Base-by-base conservation (phyloP, 2,113 vertebrate genomes). In the Eurystomus gularis region DNA sequence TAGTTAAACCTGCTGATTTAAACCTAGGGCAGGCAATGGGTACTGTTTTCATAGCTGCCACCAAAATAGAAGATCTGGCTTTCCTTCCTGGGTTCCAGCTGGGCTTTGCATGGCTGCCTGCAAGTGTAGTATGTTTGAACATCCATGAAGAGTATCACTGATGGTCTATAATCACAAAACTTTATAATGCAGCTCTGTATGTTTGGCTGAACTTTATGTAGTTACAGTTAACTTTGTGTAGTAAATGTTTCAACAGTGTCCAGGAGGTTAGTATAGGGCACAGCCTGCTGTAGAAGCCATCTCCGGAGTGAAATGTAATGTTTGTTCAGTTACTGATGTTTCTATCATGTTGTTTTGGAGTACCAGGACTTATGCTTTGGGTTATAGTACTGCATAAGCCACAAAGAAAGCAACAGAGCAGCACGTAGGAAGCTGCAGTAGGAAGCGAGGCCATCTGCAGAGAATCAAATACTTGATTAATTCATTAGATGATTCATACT, bases 401-500 rank as follows among this genome's bases (percentile, higher is more conserved):
- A 52, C 49, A 61, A 17, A 40, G 71, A 70, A 81, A 49, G 31
- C 71, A 65, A 28, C 24, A 54, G 68, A 96, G 66, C 75, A 72
- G 60, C 55, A 33, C 7, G 46, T n/a, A 49, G 44, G 61, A 70
- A 93, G 57, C 44, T 90, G 71, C 12, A 3, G 54, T 9, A 58
- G 86, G 58, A 78, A 88, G 65, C 1, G 3, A 83, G 29, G 42
- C 70, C 42, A 39, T 78, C 40, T 72, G 65, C 65, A 86, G 77
- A 88, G 82, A 92, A 86, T 82, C 71, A 79, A 69, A 80, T 54
- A 49, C 58, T 96, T 83, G 31, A 92, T 91, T 94, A 96, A 92
- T 94, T 94, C 76, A 80, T 94, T 83, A 88, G 83, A 55, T 92
- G 93, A 95, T 85, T 92, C 88, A 95, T 72, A 54, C 68, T 83